phyloP scores from a whole-genome alignment of 2,113 vertebrate genomes.

The Spea bombifrons region DNA sequence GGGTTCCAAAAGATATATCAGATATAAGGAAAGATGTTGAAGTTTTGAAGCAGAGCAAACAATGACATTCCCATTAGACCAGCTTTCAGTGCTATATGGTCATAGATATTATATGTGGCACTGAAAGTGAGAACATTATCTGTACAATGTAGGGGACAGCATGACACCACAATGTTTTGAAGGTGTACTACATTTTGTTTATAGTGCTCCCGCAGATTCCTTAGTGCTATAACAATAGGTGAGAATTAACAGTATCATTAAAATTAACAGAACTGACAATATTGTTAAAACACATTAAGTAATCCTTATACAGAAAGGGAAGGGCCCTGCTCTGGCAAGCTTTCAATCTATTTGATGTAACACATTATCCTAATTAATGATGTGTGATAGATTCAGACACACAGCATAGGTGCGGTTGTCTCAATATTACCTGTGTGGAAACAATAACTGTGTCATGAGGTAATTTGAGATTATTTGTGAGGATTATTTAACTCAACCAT shows the following conservation, averaged over 20 bases:
- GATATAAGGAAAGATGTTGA: conserved; percentile 59
- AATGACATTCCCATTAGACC: not conserved
- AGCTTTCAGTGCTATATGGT: not conserved
- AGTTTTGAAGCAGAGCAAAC: conserved; percentile 55
- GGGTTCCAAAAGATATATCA: conserved; percentile 59
- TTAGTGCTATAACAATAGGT: no score
- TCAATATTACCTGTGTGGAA: not conserved
- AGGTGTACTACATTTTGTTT: not conserved
- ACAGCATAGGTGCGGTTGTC: not conserved
- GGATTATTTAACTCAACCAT: no score
- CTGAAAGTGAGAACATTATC: not conserved
- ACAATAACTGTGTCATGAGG: not conserved
- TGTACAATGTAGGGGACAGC: not conserved
- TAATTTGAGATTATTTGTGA: not conserved
- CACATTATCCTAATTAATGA: not conserved
- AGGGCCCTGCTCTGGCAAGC: no score
- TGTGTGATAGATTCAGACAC: not conserved
- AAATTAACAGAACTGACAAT: no score
- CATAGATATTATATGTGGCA: not conserved
- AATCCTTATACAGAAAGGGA: no score
- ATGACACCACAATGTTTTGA: not conserved
- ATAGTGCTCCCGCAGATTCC: no score
- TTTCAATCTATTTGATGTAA: not conserved
- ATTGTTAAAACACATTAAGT: no score
- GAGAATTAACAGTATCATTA: no score